phyloP scores from a whole-genome alignment of 2,113 vertebrate species.

The Oostethus manadensis region DNA sequence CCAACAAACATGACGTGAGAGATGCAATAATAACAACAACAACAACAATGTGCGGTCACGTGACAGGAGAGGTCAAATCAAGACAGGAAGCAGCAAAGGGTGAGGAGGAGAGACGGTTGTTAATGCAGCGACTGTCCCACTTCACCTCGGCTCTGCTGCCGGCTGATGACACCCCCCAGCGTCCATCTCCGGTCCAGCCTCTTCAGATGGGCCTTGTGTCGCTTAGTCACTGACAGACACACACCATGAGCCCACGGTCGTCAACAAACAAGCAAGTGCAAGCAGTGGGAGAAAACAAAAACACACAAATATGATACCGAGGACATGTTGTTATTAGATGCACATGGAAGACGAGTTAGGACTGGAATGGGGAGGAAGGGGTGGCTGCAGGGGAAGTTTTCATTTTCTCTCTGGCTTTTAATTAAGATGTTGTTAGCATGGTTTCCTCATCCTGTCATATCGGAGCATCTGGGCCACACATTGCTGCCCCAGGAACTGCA shows the following conservation, averaged over 20 bases:
- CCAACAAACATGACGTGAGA: not conserved
- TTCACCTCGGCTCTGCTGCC: conserved; percentile 98
- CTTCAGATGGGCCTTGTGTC: conserved; percentile 95
- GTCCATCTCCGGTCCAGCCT: conserved; percentile 98
- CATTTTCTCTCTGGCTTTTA: conserved; percentile 50
- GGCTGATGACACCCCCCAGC: conserved; percentile 95
- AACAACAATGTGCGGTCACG: too few relatives aligned
- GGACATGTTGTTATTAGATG: conserved; percentile 36
- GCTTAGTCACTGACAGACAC: conserved; percentile 89
- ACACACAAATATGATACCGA: conserved; percentile 47
- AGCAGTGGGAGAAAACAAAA: conserved; percentile 52
- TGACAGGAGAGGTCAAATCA: not conserved
- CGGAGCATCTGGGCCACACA: conserved; percentile 60
- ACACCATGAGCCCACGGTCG: conserved; percentile 51
- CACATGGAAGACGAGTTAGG: conserved; percentile 9
- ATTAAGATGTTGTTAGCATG: conserved; percentile 58
- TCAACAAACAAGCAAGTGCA: conserved; percentile 41
- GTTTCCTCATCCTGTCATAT: conserved; percentile 38
- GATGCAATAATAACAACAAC: not conserved
- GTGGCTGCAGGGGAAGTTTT: conserved; percentile 58
- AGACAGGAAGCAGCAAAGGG: conserved; percentile 24
- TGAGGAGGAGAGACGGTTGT: conserved; percentile 14
- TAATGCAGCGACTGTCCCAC: conserved; percentile 43
- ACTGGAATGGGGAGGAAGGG: conserved; percentile 18
- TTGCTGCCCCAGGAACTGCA: conserved; percentile 43